A percentile compares a stretch with the other conserved stretches of the same genome.
Conservation (phyloP, 2,888 invertebrate genomes). For the Lepidocyrtinus sp. region DNA sequence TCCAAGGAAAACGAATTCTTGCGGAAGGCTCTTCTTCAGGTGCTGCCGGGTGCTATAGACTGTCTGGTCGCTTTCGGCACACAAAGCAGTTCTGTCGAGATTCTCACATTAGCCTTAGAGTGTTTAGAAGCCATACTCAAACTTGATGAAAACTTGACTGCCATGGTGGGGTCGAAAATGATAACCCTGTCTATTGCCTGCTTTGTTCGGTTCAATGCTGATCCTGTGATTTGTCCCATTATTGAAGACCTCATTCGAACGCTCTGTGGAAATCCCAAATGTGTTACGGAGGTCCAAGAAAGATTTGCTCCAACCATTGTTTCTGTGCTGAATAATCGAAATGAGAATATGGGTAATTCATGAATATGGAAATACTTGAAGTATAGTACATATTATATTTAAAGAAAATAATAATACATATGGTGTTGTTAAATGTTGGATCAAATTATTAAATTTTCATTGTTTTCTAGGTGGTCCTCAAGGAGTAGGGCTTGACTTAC, state of each 20-base stretch:
- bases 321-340: slow-evolving; percentile 74
- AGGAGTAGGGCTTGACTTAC: slow-evolving; percentile 78
- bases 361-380: not conserved
- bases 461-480: slow-evolving; percentile 70
- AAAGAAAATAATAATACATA: too few relatives aligned
- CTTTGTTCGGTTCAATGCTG: slow-evolving; percentile 79
- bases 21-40: slow-evolving; percentile 62
- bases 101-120: slow-evolving; percentile 64
- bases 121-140: slow-evolving; percentile 71
- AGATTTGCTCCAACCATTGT: slow-evolving; percentile 80
- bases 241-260: slow-evolving; percentile 79
- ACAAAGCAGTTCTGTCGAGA: slow-evolving; percentile 63
- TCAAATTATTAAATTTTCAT: not conserved
- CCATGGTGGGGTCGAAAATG: slow-evolving; percentile 77
- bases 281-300: slow-evolving; percentile 77
- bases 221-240: slow-evolving; percentile 78
- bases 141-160: slow-evolving; percentile 79
- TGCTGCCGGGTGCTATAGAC: slow-evolving; percentile 65
- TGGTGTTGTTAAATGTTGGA: not conserved
- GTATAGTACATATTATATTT: too few relatives aligned
- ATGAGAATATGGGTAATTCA: slow-evolving; percentile 60
- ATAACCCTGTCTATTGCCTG: slow-evolving; percentile 80
- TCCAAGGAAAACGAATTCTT: slow-evolving; percentile 62
- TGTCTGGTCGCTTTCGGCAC: slow-evolving; percentile 67
- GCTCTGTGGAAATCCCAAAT: slow-evolving; percentile 77